Evolutionary conservation across 2,888 invertebrate species (phyloP).

Genomic region (Machimus atricapillus): DNA sequence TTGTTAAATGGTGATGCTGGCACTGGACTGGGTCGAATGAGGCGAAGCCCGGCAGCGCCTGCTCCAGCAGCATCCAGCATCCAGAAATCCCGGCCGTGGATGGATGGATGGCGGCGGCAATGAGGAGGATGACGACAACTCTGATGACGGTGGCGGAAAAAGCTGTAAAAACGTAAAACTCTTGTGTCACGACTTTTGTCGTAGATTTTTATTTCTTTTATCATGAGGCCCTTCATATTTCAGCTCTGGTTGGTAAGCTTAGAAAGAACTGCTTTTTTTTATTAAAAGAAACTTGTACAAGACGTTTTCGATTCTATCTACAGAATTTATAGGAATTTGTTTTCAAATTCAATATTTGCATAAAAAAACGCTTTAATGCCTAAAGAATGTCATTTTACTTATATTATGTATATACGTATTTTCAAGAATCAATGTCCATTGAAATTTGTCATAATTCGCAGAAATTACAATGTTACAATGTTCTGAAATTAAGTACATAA

Average conservation of each 20-base stretch:
- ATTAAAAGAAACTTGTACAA: not conserved
- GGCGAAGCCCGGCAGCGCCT: not conserved
- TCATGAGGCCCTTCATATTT: not conserved
- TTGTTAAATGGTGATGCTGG: constrained; percentile 25
- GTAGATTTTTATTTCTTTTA: constrained; percentile 38
- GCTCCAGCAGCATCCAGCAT: not conserved
- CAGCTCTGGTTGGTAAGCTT: not conserved
- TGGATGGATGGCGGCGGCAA: not conserved
- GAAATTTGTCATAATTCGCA: too few relatives aligned
- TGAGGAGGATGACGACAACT: not conserved
- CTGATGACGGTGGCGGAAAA: constrained; percentile 12
- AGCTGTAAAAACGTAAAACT: constrained; percentile 44
- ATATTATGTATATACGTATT: too few relatives aligned
- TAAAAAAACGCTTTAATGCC: too few relatives aligned
- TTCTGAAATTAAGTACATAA: too few relatives aligned
- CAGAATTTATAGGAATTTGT: not conserved
- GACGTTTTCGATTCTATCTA: not conserved
- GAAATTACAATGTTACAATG: too few relatives aligned
- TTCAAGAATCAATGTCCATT: too few relatives aligned
- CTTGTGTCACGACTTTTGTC: constrained; percentile 46
- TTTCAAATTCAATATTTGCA: not conserved
- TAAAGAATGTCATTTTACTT: too few relatives aligned
- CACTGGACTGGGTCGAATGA: not conserved
- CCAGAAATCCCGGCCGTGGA: not conserved
- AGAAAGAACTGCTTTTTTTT: not conserved